Percentiles rank a stretch among this genome's conserved stretches.
These are phyloP conservation scores for Tridacna crocea DNA, from an alignment of 2,888 invertebrate species.

Conservation along the genomic window DNA sequence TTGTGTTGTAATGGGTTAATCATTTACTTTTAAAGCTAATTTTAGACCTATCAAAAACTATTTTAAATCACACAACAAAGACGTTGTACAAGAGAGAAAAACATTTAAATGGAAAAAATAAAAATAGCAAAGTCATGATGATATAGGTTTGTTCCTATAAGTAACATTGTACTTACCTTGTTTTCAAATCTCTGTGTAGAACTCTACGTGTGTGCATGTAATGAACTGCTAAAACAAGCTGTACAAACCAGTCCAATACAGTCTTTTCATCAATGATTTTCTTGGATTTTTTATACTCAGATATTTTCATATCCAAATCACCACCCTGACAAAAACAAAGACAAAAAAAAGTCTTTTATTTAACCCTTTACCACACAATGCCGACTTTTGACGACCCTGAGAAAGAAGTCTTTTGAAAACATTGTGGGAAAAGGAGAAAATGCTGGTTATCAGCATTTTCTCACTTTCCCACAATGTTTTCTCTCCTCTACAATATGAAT, in stretches of 20 bases:
- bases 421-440: neutral
- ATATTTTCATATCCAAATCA: slow-evolving; percentile 81
- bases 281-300: slow-evolving; percentile 78
- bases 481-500: no score
- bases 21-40: no score
- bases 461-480: neutral
- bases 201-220: slow-evolving; percentile 83
- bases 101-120: no score
- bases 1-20: no score
- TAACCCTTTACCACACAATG: neutral
- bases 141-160: no score
- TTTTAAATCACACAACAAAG: no score
- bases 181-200: slow-evolving; percentile 84
- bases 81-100: no score
- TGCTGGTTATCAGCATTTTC: neutral
- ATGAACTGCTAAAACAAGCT: slow-evolving; percentile 83
- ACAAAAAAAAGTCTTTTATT: neutral
- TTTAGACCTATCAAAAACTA: no score
- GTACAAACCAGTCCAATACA: slow-evolving; percentile 83
- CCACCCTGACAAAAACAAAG: slow-evolving; percentile 77
- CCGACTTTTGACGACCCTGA: neutral
- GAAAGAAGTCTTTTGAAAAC: neutral
- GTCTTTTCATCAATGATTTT: slow-evolving; percentile 77
- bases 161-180: slow-evolving; percentile 73
- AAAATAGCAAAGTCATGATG: no score